Base-by-base conservation (phyloP, 2,797 vertebrate genomes). In the Liasis olivaceus region DNA sequence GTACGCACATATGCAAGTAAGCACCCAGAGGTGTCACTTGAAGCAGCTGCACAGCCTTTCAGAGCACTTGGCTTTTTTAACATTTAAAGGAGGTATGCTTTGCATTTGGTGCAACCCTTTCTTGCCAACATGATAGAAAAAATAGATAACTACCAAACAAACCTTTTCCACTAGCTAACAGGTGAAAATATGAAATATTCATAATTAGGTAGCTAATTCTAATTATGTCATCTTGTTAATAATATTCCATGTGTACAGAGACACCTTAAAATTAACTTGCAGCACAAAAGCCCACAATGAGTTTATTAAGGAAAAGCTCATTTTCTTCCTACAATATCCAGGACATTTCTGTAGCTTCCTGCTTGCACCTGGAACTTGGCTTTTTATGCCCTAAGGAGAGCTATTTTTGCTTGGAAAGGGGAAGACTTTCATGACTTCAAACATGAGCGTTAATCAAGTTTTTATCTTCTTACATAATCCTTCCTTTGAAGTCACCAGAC, bases 401-500 rank as follows among this genome's bases (percentile, higher is more conserved):
- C 94, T 97, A 95, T 97, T 97, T 98, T 98, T 96, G 97, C 96
- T 97, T 95, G 95, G 64, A 97, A 95, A 96, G 96, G 95, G 93
- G 95, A 96, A 96, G 97, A 98, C 96, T 97, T 98, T 96, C 97
- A 97, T 97, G 98, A 98, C 98, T 99, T 99, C 99, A 99, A 99
- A 99, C 98, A 98, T 97, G 95, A 96, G 97, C 97, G 97, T 97
- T 97, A 97, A 98, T 98, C 98, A 98, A 99, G 98, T 98, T 98
- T 98, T 97, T 97, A 96, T 98, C 97, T 98, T 98, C 98, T 97
- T 96, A 97, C 97, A 97, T 98, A 98, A 98, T 98, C 98, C 97
- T 90, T 97, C 97, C 99, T 99, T 99, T 99, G 99, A 99, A 99
- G 99, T 98, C 97, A 98, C 96, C 94, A 97, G 97, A 96, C 96